Conservation (phyloP, 2,797 vertebrate species). For the Gallinago solitaria region DNA sequence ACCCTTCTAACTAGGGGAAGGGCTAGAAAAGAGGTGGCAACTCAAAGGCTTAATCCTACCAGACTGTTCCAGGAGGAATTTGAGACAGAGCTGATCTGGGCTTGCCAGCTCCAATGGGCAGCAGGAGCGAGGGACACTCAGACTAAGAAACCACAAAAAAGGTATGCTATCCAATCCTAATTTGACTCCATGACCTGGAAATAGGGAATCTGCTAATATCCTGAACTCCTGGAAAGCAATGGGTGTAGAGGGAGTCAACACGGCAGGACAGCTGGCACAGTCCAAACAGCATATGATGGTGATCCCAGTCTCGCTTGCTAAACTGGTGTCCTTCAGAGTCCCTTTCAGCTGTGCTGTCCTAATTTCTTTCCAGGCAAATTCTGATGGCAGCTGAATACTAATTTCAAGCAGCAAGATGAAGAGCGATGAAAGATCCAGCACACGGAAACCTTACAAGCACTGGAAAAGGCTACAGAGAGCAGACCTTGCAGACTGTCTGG, state of each 20-base stretch:
- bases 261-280: neutral
- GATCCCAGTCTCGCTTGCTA: neutral
- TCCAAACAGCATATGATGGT: neutral
- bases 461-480: neutral
- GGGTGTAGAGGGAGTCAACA: neutral
- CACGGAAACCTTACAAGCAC: accelerated
- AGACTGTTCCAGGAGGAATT: neutral
- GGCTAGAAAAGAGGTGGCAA: neutral
- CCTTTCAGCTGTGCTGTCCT: neutral
- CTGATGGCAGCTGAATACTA: neutral
- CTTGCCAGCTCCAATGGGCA: neutral
- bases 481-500: neutral
- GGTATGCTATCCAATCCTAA: neutral
- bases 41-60: neutral
- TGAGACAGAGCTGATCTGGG: neutral
- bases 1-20: neutral
- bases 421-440: neutral
- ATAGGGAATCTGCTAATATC: neutral
- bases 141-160: neutral
- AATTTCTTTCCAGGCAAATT: neutral
- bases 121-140: neutral
- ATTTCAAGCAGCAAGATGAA: neutral
- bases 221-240: neutral
- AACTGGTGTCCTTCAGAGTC: neutral
- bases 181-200: neutral